Conservation (phyloP, 2,888 invertebrate species). For the Lutraria lutraria region DNA sequence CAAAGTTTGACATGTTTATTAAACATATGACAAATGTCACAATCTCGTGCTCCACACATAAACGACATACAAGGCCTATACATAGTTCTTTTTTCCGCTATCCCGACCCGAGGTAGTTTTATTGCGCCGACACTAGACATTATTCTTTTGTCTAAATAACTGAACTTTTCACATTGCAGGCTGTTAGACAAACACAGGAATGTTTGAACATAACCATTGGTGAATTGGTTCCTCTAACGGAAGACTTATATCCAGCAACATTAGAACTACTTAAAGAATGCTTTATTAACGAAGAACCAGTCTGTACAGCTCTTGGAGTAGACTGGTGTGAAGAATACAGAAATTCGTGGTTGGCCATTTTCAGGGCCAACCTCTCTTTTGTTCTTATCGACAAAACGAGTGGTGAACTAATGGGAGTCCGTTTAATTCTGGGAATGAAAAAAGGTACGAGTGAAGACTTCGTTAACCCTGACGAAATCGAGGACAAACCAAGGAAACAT, state of each 20-base stretch:
- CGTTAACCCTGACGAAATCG: neutral
- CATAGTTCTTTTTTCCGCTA: too few relatives aligned
- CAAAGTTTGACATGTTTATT: too few relatives aligned
- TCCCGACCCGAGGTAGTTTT: too few relatives aligned
- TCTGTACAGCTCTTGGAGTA: slow-evolving; percentile 21
- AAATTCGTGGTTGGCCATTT: neutral
- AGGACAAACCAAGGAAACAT: slow-evolving; percentile 22
- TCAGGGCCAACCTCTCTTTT: slow-evolving; percentile 41
- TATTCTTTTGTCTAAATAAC: too few relatives aligned
- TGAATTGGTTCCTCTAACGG: slow-evolving; percentile 22
- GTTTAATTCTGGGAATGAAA: neutral
- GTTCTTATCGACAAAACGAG: slow-evolving; percentile 39
- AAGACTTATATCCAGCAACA: slow-evolving; percentile 37
- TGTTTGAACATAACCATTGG: slow-evolving; percentile 25
- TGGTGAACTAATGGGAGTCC: slow-evolving; percentile 51
- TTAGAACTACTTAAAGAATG: slow-evolving; percentile 26
- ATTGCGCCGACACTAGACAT: too few relatives aligned
- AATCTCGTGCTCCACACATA: too few relatives aligned
- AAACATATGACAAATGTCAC: too few relatives aligned
- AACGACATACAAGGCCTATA: too few relatives aligned
- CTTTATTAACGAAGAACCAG: slow-evolving; percentile 43
- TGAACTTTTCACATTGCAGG: neutral
- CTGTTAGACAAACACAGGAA: neutral
- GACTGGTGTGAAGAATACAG: slow-evolving; percentile 14
- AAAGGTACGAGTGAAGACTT: slow-evolving; percentile 13